phyloP scores from a whole-genome alignment of 2,888 invertebrate species.

The Candidula unifasciata region DNA sequence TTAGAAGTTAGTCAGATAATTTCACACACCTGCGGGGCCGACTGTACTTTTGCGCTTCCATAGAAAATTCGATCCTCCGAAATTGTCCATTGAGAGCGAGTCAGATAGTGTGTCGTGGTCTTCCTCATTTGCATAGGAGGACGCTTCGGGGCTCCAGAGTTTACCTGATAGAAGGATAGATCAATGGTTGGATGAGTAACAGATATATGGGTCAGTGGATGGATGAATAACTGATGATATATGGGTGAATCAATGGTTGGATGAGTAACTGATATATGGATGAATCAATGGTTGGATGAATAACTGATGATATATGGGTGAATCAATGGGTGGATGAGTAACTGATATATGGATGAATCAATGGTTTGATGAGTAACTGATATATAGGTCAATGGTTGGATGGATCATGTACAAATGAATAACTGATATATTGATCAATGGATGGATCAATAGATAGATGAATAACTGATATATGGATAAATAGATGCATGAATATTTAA shows the following conservation, averaged over 20 bases:
- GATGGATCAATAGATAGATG: not conserved
- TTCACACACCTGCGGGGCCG: slow-evolving; percentile 21
- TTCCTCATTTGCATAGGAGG: slow-evolving; percentile 72
- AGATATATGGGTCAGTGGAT: too few species aligned
- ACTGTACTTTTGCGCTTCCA: slow-evolving; percentile 49
- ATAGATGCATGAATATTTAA: not conserved
- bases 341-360: not conserved
- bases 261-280: not conserved
- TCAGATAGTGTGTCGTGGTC: slow-evolving; percentile 70
- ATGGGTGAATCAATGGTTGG: not conserved
- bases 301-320: too few species aligned
- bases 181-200: not conserved
- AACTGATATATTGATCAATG: not conserved
- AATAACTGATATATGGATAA: not conserved
- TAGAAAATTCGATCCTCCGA: slow-evolving; percentile 43
- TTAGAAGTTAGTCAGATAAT: too few species aligned
- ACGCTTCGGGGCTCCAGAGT: slow-evolving; percentile 70
- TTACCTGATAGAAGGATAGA: slow-evolving; percentile 63
- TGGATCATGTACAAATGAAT: too few species aligned
- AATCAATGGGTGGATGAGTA: not conserved
- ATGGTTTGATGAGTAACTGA: not conserved
- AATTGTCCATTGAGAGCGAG: slow-evolving; percentile 66
- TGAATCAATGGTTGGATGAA: not conserved
- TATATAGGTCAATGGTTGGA: not conserved
- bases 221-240: not conserved